Evolutionary conservation across 2,888 invertebrate genomes (phyloP).

Genomic region (Pristionchus exspectatus): DNA sequence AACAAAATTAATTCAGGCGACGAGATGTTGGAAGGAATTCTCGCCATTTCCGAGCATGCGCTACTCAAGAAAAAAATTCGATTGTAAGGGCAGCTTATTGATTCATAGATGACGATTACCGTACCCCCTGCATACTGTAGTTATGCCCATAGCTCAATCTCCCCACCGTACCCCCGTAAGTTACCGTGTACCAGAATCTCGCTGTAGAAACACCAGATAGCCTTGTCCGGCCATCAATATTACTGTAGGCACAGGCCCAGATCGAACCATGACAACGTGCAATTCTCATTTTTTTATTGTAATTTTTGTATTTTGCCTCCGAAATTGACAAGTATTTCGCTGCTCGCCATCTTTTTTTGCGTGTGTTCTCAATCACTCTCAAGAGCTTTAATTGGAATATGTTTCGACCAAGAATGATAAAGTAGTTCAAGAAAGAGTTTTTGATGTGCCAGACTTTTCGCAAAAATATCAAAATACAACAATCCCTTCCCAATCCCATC

Average conservation of each 20-base stretch:
- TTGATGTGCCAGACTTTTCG: background rate
- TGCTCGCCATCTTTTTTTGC: background rate
- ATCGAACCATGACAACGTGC: constrained; percentile 3
- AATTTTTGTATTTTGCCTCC: background rate
- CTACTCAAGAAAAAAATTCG: constrained; percentile 8
- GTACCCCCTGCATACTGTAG: background rate
- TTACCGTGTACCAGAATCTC: background rate
- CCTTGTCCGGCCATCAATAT: background rate
- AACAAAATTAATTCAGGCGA: constrained; percentile 65
- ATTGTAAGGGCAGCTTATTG: background rate
- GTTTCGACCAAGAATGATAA: constrained; percentile 11
- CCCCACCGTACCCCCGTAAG: background rate
- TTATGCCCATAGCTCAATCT: background rate
- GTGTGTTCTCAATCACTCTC: constrained; percentile 5
- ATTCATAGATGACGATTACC: constrained; percentile 18
- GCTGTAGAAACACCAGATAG: background rate
- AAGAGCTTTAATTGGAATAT: constrained; percentile 33
- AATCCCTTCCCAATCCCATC: background rate
- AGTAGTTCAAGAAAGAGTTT: background rate
- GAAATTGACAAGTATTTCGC: background rate
- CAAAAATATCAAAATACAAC: background rate
- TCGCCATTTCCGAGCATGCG: constrained; percentile 68
- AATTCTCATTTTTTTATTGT: background rate
- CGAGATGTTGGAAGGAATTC: constrained; percentile 69
- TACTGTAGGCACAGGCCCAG: background rate